Conservation (phyloP, 2,113 vertebrate species). For the Daboia siamensis region DNA sequence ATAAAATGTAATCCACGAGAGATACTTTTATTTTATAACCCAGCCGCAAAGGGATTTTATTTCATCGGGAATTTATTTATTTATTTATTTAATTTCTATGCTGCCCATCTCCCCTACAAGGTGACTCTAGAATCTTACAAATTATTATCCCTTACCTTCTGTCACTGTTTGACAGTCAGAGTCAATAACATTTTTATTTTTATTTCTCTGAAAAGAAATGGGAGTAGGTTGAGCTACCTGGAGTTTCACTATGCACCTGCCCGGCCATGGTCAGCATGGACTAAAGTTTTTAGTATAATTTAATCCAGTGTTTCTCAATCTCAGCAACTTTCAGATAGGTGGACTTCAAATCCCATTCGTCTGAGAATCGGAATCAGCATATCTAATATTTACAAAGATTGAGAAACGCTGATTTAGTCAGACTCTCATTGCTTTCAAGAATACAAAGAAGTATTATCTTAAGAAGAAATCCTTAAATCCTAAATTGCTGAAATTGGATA, state of each 20-base stretch:
- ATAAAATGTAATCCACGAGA: neutral
- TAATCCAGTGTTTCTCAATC: neutral
- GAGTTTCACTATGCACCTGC: neutral
- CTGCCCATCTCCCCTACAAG: neutral
- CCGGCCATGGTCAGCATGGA: neutral
- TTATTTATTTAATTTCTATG: neutral
- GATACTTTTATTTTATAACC: neutral
- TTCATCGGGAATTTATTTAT: neutral
- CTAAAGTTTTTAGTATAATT: neutral
- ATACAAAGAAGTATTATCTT: neutral
- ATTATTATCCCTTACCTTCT: neutral
- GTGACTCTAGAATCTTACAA: neutral
- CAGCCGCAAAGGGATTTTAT: neutral
- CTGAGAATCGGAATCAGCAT: neutral
- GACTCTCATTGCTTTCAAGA: neutral
- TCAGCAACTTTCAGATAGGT: neutral
- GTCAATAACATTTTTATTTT: neutral
- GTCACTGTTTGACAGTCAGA: neutral
- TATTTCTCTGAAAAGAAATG: neutral
- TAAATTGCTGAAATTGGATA: neutral
- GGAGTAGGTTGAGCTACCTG: neutral
- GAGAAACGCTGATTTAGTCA: neutral
- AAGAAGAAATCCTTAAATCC: neutral
- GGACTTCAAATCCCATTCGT: neutral
- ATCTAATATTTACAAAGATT: neutral